phyloP scores from a whole-genome alignment of 2,113 vertebrate species.

The Microcebus jonahi region DNA sequence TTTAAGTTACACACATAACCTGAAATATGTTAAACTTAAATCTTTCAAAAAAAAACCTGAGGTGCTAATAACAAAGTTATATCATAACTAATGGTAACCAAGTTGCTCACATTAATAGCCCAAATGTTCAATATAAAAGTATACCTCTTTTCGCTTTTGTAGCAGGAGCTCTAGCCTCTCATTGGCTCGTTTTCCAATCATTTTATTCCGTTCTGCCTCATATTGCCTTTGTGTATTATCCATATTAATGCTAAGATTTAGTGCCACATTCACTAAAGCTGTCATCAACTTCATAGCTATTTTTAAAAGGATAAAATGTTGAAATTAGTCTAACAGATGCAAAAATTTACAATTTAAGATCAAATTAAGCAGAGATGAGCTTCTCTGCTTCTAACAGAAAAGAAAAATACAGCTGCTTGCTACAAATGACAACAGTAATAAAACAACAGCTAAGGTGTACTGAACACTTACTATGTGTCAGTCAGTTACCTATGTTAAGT shows the following conservation, averaged over 20 bases:
- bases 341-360: constrained; percentile 49
- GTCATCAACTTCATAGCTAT: constrained; percentile 99
- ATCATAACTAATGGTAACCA: not conserved
- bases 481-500: not conserved
- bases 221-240: constrained; percentile 99
- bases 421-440: constrained; percentile 46
- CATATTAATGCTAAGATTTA: constrained; percentile 99
- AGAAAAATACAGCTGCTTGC: constrained; percentile 31
- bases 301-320: constrained; percentile 61
- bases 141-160: constrained; percentile 99
- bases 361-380: constrained; percentile 34
- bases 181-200: constrained; percentile 97
- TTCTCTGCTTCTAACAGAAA: constrained; percentile 34
- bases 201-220: constrained; percentile 98
- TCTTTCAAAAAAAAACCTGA: constrained; percentile 25
- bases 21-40: constrained; percentile 43
- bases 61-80: not conserved
- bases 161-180: constrained; percentile 96
- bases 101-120: not conserved
- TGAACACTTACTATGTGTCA: not conserved
- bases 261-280: constrained; percentile 98
- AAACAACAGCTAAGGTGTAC: not conserved
- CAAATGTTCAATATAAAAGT: constrained; percentile 52
- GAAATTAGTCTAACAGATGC: constrained; percentile 56
- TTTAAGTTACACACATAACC: not conserved